phyloP scores from a whole-genome alignment of 2,113 vertebrate species.

The Myxocyprinus asiaticus region DNA sequence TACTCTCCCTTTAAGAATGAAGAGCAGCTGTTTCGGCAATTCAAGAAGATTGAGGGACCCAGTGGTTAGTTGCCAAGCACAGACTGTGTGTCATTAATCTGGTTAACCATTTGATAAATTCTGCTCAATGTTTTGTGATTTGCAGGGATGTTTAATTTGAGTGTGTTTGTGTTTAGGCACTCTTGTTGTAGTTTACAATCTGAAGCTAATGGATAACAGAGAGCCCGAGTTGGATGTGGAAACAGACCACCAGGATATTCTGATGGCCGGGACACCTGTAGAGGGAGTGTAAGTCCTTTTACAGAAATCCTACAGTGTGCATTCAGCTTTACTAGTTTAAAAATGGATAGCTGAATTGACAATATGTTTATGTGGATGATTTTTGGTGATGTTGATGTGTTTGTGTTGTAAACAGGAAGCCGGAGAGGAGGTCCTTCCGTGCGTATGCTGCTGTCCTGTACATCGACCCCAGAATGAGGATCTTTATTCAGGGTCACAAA shows the following conservation, averaged over 20 bases:
- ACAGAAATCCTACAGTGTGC: too few species aligned
- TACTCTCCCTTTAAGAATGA: slow-evolving; percentile 94
- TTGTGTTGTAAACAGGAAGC: slow-evolving; percentile 79
- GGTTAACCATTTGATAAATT: background rate
- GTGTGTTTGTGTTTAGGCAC: slow-evolving; percentile 79
- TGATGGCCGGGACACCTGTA: slow-evolving; percentile 89
- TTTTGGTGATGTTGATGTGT: slow-evolving; percentile 2
- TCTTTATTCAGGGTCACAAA: slow-evolving; percentile 96
- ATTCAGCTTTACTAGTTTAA: too few species aligned
- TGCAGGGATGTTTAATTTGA: background rate
- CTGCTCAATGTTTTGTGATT: background rate
- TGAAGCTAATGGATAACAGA: slow-evolving; percentile 96
- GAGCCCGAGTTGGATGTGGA: slow-evolving; percentile 93
- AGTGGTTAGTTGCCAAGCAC: slow-evolving; percentile 74
- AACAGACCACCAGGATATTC: slow-evolving; percentile 90
- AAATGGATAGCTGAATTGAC: too few species aligned
- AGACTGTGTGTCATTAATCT: background rate
- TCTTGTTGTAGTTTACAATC: slow-evolving; percentile 93
- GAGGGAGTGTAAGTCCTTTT: slow-evolving; percentile 90
- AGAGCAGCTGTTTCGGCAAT: slow-evolving; percentile 89
- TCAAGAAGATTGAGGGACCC: slow-evolving; percentile 86
- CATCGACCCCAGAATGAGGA: slow-evolving; percentile 97
- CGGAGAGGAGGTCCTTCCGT: slow-evolving; percentile 91
- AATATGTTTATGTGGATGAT: background rate
- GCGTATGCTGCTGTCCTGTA: slow-evolving; percentile 97